phyloP scores from a whole-genome alignment of 2,113 vertebrate genomes.

The Mustela lutreola region DNA sequence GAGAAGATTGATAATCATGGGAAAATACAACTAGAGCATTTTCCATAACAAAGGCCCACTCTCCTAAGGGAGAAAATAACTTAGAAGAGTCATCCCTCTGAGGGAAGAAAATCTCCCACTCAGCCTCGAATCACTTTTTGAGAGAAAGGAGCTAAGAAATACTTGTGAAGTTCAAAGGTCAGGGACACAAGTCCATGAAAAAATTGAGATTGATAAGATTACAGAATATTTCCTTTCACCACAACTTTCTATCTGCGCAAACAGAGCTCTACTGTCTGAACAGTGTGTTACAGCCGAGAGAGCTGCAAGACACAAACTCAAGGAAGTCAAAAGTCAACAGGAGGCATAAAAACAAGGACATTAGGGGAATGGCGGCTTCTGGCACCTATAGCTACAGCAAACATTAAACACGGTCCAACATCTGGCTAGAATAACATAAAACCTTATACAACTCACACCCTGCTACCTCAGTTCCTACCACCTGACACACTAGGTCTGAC shows the following conservation, averaged over 20 bases:
- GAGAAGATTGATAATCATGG: neutral
- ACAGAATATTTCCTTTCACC: neutral
- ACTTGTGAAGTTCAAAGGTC: neutral
- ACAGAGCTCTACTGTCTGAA: neutral
- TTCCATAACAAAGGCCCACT: neutral
- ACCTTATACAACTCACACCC: neutral
- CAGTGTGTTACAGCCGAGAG: neutral
- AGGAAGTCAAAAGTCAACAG: neutral
- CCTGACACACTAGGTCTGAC: neutral
- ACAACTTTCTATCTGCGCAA: neutral
- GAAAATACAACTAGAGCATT: neutral
- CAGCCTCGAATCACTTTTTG: accelerated
- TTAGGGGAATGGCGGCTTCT: neutral
- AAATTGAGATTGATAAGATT: neutral
- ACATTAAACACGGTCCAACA: neutral
- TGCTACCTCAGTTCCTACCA: neutral
- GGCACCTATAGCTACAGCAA: neutral
- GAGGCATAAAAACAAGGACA: neutral
- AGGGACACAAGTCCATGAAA: neutral
- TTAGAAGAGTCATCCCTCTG: no score
- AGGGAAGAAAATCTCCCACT: neutral
- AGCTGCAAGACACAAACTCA: neutral
- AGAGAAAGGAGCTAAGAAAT: neutral
- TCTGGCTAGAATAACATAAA: neutral
- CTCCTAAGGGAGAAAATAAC: neutral